A percentile compares a stretch with the other conserved stretches of the same genome.
phyloP scores from a whole-genome alignment of 2,888 invertebrate species.

The Eilema griseolum region DNA sequence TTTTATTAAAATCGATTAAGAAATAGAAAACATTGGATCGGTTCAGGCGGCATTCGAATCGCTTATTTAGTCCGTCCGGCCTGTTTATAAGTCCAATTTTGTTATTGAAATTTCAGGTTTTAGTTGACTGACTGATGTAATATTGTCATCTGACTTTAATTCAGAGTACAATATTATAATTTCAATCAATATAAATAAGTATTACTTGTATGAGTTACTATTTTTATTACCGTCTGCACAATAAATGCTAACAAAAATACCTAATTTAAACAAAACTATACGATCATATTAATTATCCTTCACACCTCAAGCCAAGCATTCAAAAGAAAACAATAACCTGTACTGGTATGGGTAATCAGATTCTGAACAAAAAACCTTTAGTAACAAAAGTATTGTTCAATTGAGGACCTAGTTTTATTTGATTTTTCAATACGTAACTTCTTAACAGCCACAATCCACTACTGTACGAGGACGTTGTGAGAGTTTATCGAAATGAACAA shows the following conservation, averaged over 20 bases:
- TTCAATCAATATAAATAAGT: no score
- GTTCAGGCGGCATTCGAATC: no score
- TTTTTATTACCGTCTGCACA: not conserved
- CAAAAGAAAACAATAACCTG: conserved; percentile 8
- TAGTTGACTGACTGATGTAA: no score
- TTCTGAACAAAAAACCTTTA: conserved; percentile 9
- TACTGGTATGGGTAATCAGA: not conserved
- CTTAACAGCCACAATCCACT: conserved; percentile 18
- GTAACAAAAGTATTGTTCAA: conserved; percentile 33
- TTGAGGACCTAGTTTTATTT: conserved; percentile 8
- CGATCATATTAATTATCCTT: not conserved
- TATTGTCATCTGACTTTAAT: no score
- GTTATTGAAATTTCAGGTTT: no score
- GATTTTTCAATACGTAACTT: conserved; percentile 5
- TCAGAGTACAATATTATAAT: no score
- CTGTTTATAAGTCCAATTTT: no score
- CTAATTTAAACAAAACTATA: not conserved
- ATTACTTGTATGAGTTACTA: not conserved
- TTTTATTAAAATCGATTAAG: no score
- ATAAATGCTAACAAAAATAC: not conserved
- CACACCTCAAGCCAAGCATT: not conserved
- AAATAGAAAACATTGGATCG: no score
- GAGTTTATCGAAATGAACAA: conserved; percentile 35
- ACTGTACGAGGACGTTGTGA: not conserved
- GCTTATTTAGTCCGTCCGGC: no score